phyloP scores from a whole-genome alignment of 1,140 invertebrate genomes.

The Coenobita brevimanus region DNA sequence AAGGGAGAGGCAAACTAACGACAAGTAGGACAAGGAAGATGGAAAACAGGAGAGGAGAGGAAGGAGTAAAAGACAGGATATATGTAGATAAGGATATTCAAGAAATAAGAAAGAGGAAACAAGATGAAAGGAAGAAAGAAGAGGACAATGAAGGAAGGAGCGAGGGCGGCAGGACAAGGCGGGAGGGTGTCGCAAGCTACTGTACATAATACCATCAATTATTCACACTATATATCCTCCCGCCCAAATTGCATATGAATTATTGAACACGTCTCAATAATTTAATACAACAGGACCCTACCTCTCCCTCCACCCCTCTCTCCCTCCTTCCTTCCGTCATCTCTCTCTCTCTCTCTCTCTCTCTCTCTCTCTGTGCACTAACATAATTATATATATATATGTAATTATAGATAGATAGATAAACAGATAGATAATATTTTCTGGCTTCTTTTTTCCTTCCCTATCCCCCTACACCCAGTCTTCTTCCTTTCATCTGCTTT shows the following conservation, averaged over 20 bases:
- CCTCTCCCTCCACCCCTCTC: no score
- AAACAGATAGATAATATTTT: no score
- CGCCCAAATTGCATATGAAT: slow-evolving; percentile 67
- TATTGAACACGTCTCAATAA: slow-evolving; percentile 66
- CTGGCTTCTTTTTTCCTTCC: not conserved
- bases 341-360: not conserved
- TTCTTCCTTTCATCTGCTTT: no score
- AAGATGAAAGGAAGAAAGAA: not conserved
- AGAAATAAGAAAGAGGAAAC: not conserved
- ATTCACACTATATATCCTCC: slow-evolving; percentile 66
- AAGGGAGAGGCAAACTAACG: not conserved
- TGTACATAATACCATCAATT: slow-evolving; percentile 68
- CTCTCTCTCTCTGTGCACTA: not conserved
- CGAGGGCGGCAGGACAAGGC: slow-evolving; percentile 10
- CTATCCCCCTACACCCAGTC: no score
- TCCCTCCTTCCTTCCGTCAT: no score
- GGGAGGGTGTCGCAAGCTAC: slow-evolving; percentile 28
- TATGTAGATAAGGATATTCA: not conserved
- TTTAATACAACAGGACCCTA: slow-evolving; percentile 59
- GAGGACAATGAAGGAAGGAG: not conserved
- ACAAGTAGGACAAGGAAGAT: not conserved
- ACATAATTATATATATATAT: slow-evolving; percentile 25
- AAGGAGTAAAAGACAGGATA: not conserved
- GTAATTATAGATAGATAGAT: no score
- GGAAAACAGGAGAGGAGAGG: not conserved